These are phyloP conservation scores for Eutolmus rufibarbis DNA, from an alignment of 2,888 invertebrate species.

Conservation along the genomic window DNA sequence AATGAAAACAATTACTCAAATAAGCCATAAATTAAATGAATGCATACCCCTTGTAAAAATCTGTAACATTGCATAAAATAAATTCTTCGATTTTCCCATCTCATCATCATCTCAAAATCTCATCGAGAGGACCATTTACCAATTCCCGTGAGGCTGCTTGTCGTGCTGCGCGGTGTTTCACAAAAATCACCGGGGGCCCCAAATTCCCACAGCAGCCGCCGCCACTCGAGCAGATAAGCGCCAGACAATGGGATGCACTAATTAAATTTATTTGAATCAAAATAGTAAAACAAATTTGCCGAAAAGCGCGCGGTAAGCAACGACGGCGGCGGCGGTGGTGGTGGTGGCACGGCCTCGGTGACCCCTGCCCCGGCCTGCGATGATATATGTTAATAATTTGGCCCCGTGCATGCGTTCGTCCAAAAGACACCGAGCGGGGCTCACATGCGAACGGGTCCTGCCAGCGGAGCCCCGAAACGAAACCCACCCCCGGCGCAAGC, in stretches of 20 bases:
- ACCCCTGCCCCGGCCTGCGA: neutral
- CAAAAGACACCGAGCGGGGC: neutral
- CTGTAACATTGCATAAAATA: neutral
- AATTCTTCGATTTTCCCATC: neutral
- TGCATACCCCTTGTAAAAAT: neutral
- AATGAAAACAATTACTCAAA: neutral
- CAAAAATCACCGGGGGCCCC: neutral
- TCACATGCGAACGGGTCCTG: neutral
- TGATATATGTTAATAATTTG: constrained; percentile 37
- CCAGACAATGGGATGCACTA: constrained; percentile 20
- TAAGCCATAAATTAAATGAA: neutral
- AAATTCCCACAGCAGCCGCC: neutral
- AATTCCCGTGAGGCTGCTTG: constrained; percentile 9
- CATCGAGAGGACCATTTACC: constrained; percentile 9
- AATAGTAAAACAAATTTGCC: constrained; percentile 15
- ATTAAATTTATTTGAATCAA: constrained; percentile 31
- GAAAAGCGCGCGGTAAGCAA: constrained; percentile 15
- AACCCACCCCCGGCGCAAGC: constrained; percentile 2
- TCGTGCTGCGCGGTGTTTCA: neutral
- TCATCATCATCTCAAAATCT: neutral
- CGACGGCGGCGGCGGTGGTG: neutral
- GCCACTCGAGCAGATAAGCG: neutral
- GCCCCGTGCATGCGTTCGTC: neutral
- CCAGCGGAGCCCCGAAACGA: neutral
- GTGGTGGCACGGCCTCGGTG: neutral